phyloP scores from a whole-genome alignment of 2,797 vertebrate genomes.

The Centropyge bicolor region DNA sequence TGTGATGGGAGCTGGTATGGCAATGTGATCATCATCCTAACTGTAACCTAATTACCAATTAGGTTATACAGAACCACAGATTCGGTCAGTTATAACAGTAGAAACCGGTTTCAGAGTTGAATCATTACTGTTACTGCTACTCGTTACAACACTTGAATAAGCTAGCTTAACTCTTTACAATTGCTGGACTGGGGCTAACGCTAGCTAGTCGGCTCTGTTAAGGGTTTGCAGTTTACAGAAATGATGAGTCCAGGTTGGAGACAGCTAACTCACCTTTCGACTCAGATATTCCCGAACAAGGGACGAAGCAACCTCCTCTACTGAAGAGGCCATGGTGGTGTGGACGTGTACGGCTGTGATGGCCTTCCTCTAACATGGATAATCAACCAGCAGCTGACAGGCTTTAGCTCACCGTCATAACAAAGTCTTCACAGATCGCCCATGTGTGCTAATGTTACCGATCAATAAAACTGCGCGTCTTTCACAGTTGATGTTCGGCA shows the following conservation, averaged over 20 bases:
- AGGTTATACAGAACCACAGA: background rate
- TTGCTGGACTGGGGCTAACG: slow-evolving; percentile 1
- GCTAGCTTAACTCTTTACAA: background rate
- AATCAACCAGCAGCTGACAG: background rate
- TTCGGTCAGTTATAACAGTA: no score
- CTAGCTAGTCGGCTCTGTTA: slow-evolving; percentile 15
- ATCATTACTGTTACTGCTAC: no score
- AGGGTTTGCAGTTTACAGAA: background rate
- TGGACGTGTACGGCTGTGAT: background rate
- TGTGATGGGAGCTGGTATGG: background rate
- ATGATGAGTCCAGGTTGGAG: background rate
- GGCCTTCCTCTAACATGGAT: background rate
- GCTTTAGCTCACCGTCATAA: background rate
- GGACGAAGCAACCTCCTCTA: slow-evolving; percentile 92
- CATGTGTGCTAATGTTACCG: no score
- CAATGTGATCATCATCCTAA: background rate
- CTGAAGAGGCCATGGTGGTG: slow-evolving; percentile 74
- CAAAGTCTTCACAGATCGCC: background rate
- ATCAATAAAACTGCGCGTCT: background rate
- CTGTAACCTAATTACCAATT: no score
- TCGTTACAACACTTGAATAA: background rate
- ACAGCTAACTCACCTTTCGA: slow-evolving; percentile 88
- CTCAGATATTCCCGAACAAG: slow-evolving; percentile 94
- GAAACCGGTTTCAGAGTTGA: background rate
- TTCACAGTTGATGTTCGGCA: background rate